These are phyloP conservation scores for Abrostola tripartita DNA, from an alignment of 2,888 invertebrate genomes.

Conservation along the genomic window DNA sequence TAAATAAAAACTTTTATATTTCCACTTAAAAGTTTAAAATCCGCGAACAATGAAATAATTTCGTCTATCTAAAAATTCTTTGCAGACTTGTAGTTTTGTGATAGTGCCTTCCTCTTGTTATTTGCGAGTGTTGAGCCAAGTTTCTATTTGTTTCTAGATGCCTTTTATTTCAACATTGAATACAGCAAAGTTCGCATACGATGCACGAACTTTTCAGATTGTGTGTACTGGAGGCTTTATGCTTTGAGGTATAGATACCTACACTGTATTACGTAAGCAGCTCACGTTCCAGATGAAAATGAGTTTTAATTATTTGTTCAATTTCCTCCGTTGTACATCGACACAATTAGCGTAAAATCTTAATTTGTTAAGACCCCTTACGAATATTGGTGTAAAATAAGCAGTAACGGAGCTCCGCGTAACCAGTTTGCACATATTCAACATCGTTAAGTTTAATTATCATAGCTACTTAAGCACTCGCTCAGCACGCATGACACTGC, in stretches of 20 bases:
- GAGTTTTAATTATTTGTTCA: conserved; percentile 53
- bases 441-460: conserved; percentile 83
- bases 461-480: conserved; percentile 76
- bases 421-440: conserved; percentile 83
- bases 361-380: conserved; percentile 75
- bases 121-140: conserved; percentile 41
- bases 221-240: conserved; percentile 26
- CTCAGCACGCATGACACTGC: conserved; percentile 61
- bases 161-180: conserved; percentile 52
- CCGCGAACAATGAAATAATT: conserved; percentile 38
- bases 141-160: conserved; percentile 49
- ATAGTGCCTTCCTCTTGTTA: conserved; percentile 31
- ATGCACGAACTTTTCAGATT: conserved; percentile 44
- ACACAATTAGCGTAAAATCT: conserved; percentile 77
- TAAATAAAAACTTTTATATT: conserved; percentile 8
- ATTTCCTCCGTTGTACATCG: conserved; percentile 32
- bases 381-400: conserved; percentile 82
- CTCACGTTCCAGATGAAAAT: too few species aligned
- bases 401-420: conserved; percentile 77
- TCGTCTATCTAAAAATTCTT: conserved; percentile 35
- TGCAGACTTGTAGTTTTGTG: conserved; percentile 28
- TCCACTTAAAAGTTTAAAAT: conserved; percentile 22
- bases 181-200: conserved; percentile 45
- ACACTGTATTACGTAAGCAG: not conserved
- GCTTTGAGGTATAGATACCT: conserved; percentile 10